Conservation (phyloP, 1,140 invertebrate genomes). For the Halyomorpha halys region DNA sequence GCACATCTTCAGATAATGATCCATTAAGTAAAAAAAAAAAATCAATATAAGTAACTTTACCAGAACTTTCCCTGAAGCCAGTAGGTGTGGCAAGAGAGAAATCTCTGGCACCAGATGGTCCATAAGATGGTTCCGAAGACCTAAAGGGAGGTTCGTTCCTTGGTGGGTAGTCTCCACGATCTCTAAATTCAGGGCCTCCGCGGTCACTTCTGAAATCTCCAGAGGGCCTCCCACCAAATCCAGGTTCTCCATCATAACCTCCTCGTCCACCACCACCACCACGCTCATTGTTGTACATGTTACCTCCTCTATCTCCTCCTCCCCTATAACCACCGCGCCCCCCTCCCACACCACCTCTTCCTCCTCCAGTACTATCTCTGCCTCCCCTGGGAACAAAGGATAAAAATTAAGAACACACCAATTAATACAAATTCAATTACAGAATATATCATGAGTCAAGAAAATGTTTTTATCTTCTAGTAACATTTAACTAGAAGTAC, state of each 20-base stretch:
- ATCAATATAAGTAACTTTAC: slow-evolving; percentile 15
- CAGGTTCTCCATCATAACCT: slow-evolving; percentile 33
- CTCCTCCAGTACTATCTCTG: slow-evolving; percentile 22
- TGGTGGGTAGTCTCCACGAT: slow-evolving; percentile 21
- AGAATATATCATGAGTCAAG: too few relatives aligned
- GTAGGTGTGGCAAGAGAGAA: slow-evolving; percentile 19
- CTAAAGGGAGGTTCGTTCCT: not conserved
- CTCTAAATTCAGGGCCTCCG: slow-evolving; percentile 28
- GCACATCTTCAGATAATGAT: too few relatives aligned
- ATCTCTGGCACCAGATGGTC: not conserved
- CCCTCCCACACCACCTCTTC: slow-evolving; percentile 28
- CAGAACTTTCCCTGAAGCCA: slow-evolving; percentile 22
- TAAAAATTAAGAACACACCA: slow-evolving; percentile 18
- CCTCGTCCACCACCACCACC: slow-evolving; percentile 17
- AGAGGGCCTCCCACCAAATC: slow-evolving; percentile 9
- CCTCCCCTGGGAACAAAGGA: slow-evolving; percentile 22
- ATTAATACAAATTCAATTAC: too few relatives aligned
- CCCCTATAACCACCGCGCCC: slow-evolving; percentile 26
- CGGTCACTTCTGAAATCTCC: slow-evolving; percentile 27
- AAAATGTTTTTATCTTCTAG: too few relatives aligned
- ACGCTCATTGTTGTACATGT: slow-evolving; percentile 22
- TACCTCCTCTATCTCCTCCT: slow-evolving; percentile 26
- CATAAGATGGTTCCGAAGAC: not conserved
- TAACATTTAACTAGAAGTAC: too few relatives aligned
- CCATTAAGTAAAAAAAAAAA: not conserved